Evolutionary conservation across 2,113 vertebrate species (phyloP), one percentile per base, ranked within the genome.

Genomic region (Osmerus mordax): DNA sequence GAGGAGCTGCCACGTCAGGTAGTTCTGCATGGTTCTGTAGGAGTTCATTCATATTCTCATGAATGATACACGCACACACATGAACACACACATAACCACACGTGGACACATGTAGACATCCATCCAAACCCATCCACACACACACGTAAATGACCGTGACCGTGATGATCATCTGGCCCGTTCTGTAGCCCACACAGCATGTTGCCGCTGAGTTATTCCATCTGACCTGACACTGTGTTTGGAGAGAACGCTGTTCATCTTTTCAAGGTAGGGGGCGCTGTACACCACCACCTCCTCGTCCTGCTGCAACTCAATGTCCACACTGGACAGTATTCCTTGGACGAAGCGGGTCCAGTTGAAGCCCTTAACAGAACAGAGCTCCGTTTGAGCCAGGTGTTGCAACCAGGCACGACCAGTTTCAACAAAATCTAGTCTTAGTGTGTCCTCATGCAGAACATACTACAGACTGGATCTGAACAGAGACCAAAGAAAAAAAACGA

Each of bases 261-360:
- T 95, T 75, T 95, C 90, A 23, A 99, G 92, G 56, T 99, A 99
- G 9, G 94, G 95, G 53, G 89, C 78, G 61, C 95, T 94, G 12
- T 97, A 98, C 0, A 99, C 94, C 69, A 99, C 96, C 14, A 99
- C 92, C 62, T 97, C 94, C 69, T 99, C 97, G 0, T 95, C 78
- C 0, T 88, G 83, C 32, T 90, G 86, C 29, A 97, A 82, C 15
- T 92, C 53, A 0, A 97, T 79, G 0, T 81, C 88, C 41, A 96
- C 96, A 12, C 94, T 94, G 16, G 94, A 90, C 80, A 99, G 89
- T 60, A 98, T 92, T 0, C 91, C 91, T 79, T 94, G 94, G 78
- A 98, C 91, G 86, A 95, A 98, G 61, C 89, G 85, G 0, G 94
- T 97, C 97, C 97, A 99, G 83, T 99, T 98, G 77, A 99, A 99